These are phyloP conservation scores for Python bivittatus DNA, from an alignment of 2,113 vertebrate genomes.

Conservation along the genomic window DNA sequence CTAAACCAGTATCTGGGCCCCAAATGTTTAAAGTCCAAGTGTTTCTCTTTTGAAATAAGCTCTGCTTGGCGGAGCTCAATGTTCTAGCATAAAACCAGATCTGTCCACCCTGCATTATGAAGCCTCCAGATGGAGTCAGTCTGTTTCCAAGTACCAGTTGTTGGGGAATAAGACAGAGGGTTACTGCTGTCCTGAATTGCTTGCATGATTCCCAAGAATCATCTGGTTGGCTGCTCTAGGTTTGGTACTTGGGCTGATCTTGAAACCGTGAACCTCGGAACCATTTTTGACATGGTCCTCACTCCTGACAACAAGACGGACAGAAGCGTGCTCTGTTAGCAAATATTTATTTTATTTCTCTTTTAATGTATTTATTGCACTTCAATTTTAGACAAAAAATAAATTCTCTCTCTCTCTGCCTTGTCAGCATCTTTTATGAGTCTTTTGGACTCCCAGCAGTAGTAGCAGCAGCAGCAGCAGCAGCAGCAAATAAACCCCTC, in stretches of 20 bases:
- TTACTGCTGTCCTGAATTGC: background rate
- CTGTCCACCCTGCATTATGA: no score
- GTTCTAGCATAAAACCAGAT: no score
- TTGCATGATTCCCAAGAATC: background rate
- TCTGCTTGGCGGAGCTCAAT: no score
- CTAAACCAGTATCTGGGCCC: no score
- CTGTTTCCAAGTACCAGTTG: background rate
- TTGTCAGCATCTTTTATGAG: slow-evolving; percentile 19
- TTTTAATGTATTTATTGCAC: slow-evolving; percentile 42
- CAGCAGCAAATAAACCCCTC: slow-evolving; percentile 27
- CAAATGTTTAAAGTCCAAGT: no score
- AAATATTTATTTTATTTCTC: slow-evolving; percentile 32
- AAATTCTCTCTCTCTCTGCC: slow-evolving; percentile 27
- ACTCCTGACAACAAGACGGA: background rate
- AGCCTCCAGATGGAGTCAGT: background rate
- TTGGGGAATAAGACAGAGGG: background rate
- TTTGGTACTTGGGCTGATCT: background rate
- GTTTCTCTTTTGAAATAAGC: no score
- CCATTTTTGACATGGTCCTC: background rate
- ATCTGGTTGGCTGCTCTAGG: background rate
- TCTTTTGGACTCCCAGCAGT: slow-evolving; percentile 23
- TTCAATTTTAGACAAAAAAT: slow-evolving; percentile 42
- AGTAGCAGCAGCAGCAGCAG: background rate
- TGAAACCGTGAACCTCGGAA: no score
- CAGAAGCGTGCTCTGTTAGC: background rate